phyloP scores from a whole-genome alignment of 1,140 invertebrate species.

The Rhynchophorus ferrugineus region DNA sequence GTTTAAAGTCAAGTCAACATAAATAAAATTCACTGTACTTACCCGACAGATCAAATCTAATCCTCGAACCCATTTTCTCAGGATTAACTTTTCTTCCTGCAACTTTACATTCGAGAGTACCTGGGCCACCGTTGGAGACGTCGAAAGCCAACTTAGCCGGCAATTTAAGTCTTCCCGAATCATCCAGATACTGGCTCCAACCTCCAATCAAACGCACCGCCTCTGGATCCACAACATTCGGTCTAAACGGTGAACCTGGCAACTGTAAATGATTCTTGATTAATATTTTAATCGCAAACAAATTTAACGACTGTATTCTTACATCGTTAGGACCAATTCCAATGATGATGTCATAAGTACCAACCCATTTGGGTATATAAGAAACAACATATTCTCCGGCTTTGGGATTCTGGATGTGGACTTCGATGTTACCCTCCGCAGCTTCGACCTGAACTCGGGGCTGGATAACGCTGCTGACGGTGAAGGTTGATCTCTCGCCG shows the following conservation, averaged over 20 bases:
- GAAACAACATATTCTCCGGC: constrained; percentile 47
- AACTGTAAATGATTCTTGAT: constrained; percentile 27
- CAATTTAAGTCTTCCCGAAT: constrained; percentile 66
- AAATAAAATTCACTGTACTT: no score
- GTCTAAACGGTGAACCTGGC: constrained; percentile 38
- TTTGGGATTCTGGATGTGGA: constrained; percentile 38
- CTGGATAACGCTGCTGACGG: constrained; percentile 53
- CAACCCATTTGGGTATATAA: constrained; percentile 63
- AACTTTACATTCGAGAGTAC: constrained; percentile 56
- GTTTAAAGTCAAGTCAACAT: no score
- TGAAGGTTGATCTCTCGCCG: constrained; percentile 65
- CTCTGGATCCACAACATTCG: constrained; percentile 33
- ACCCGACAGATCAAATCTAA: constrained; percentile 48
- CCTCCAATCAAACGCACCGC: constrained; percentile 60
- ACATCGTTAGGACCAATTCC: constrained; percentile 41
- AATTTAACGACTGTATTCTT: constrained; percentile 18
- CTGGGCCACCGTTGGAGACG: constrained; percentile 66
- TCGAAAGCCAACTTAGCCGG: constrained; percentile 69
- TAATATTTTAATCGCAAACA: constrained; percentile 2
- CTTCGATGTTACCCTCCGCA: constrained; percentile 37
- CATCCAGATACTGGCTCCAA: constrained; percentile 70
- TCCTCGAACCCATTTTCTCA: constrained; percentile 34
- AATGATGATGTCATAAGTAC: constrained; percentile 60
- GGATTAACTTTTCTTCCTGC: constrained; percentile 49
- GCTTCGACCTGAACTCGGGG: constrained; percentile 42